A percentile compares a stretch with the other conserved stretches of the same genome.
These are phyloP conservation scores for Zaprionus vittiger DNA, from an alignment of 1,140 invertebrate species.

Conservation along the genomic window DNA sequence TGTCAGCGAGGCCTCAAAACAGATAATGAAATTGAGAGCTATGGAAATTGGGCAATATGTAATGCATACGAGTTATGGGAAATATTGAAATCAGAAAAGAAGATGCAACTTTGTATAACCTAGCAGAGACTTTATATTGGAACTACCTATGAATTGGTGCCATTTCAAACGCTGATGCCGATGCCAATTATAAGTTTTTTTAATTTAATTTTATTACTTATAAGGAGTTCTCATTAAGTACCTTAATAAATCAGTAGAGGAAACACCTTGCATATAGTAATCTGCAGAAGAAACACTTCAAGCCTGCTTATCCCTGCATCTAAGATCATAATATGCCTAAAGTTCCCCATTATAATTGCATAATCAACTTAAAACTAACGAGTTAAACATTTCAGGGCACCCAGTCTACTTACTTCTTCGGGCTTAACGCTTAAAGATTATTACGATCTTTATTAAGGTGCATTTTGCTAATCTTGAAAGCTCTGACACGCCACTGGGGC, in stretches of 20 bases:
- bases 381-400: neutral
- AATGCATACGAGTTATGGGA: neutral
- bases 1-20: neutral
- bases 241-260: neutral
- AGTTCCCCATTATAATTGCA: neutral
- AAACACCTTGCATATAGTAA: neutral
- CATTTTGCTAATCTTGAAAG: neutral
- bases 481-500: neutral
- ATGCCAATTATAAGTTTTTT: neutral
- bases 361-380: neutral
- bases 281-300: neutral
- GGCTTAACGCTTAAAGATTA: conserved; percentile 7
- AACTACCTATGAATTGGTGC: too few relatives aligned
- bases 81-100: too few relatives aligned
- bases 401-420: neutral
- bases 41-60: neutral
- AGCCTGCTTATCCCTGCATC: neutral
- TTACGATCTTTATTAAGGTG: neutral
- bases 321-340: neutral
- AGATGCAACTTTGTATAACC: too few relatives aligned
- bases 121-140: too few relatives aligned
- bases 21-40: neutral
- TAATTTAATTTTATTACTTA: neutral
- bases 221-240: neutral
- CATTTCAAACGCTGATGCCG: too few relatives aligned